Evolutionary conservation across 1,140 invertebrate genomes (phyloP), one percentile per base, ranked within the genome.

Genomic region (Drosophila watanabei): DNA sequence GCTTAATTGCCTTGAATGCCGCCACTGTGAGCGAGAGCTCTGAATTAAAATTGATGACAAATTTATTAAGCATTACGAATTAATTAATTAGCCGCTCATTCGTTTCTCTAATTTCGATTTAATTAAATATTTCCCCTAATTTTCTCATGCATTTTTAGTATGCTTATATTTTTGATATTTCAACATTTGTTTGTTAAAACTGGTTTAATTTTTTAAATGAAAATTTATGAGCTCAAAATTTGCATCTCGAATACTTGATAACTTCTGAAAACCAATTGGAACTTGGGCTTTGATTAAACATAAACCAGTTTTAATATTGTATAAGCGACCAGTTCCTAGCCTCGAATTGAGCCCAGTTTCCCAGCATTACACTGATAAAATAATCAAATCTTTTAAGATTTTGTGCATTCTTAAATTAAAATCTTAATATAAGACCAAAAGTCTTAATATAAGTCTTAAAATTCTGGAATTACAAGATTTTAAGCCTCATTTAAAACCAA

Each of bases 81-180:
- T 80, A 84, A 84, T 84, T 88, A 87, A 80, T 87, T 88, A 84
- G 64, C 66, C 48, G 46, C 68, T 84, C 64, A 69, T 88, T 87
- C 88, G 77, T 70, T 80, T 80, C 48, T 66, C 66, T 83, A 87
- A 86, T 87, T 80, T 72, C 28, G 32, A 54, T 76, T 88, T 87
- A 66, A 82, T 88, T 77, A 71, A 88, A 66, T 35, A 56, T 82
- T 80, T 45, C 63, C 63, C n/a, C 24, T 30, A 39, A 43, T 30
- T 41, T 68, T 30, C n/a, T 24, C 37, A 18, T 68, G 28, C 37
- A n/a, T 59, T 64, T 35, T 46, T 65, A 33, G 37, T 35, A 70
- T 66, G 62, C 46, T 32, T 62, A 10, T 35, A 37, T 51, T 52
- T 51, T 62, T 7, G 8, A 24, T 43, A n/a, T 28, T 52, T 28